Percentiles rank a stretch among this genome's conserved stretches.
Conservation (phyloP, 2,888 invertebrate species). For the Acronicta aceris region DNA sequence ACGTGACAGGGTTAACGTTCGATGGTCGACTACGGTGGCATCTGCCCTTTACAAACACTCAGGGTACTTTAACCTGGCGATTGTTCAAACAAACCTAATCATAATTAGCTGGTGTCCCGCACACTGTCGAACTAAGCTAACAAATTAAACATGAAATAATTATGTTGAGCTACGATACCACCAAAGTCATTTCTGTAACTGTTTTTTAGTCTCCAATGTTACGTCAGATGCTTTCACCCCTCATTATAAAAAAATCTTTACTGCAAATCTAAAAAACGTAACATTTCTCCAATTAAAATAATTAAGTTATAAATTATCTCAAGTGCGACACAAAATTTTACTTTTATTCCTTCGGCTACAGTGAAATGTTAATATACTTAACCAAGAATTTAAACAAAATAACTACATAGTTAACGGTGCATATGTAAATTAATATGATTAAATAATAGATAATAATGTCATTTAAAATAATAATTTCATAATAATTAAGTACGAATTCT, state of each 20-base stretch:
- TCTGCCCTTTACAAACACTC: not conserved
- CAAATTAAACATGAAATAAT: slow-evolving; percentile 1
- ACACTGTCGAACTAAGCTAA: not conserved
- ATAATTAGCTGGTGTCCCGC: slow-evolving; percentile 12
- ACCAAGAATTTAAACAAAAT: not conserved
- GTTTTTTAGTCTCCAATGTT: not conserved
- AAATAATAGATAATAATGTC: too few relatives aligned
- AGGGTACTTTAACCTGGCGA: slow-evolving; percentile 8
- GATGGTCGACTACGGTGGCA: not conserved
- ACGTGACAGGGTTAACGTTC: slow-evolving; percentile 1
- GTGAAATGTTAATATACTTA: too few relatives aligned
- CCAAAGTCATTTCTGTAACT: not conserved
- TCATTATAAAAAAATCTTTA: not conserved
- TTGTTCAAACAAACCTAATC: slow-evolving; percentile 7
- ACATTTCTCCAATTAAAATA: not conserved
- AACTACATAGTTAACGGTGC: not conserved
- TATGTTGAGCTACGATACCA: not conserved
- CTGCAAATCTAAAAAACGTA: not conserved
- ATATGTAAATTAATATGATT: not conserved
- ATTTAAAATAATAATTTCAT: too few relatives aligned
- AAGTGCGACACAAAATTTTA: not conserved
- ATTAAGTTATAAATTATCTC: not conserved
- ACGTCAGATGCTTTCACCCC: not conserved
- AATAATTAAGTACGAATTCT: not conserved
- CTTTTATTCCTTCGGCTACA: not conserved